A percentile compares a stretch with the other conserved stretches of the same genome.
These are phyloP conservation scores for Bungarus multicinctus DNA, from an alignment of 2,113 vertebrate genomes.

Conservation along the genomic window DNA sequence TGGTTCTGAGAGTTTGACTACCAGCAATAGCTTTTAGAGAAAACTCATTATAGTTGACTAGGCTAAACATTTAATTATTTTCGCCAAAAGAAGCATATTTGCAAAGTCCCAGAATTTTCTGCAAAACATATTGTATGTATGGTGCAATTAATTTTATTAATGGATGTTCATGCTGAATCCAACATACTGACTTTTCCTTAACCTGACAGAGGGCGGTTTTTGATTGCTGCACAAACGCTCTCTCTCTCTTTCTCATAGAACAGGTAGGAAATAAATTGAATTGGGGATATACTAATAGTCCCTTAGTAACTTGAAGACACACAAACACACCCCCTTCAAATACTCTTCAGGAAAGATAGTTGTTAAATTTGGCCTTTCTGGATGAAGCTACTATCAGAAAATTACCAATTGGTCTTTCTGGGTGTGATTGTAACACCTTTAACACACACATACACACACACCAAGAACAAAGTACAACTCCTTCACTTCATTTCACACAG, in stretches of 20 bases:
- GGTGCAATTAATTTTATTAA: neutral
- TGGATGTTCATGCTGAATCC: neutral
- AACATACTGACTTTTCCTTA: neutral
- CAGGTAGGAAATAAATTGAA: too few relatives aligned
- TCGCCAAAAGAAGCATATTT: neutral
- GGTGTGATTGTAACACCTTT: constrained; percentile 9
- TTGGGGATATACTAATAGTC: neutral
- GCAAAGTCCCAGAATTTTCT: neutral
- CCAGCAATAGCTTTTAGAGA: neutral
- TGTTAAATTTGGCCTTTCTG: neutral
- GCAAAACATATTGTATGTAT: neutral
- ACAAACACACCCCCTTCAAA: neutral
- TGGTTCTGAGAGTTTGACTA: neutral
- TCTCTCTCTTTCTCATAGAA: too few relatives aligned
- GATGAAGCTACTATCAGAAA: neutral
- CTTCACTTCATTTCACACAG: neutral
- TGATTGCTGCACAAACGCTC: too few relatives aligned
- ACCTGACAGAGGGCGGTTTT: too few relatives aligned
- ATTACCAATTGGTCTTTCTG: constrained; percentile 5
- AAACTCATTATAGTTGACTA: neutral
- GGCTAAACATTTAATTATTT: neutral
- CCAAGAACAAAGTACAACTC: neutral
- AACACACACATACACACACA: neutral
- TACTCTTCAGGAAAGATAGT: neutral
- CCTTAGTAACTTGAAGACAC: neutral